Base-by-base conservation (phyloP, 2,888 invertebrate species). In the Lottia gigantea region DNA sequence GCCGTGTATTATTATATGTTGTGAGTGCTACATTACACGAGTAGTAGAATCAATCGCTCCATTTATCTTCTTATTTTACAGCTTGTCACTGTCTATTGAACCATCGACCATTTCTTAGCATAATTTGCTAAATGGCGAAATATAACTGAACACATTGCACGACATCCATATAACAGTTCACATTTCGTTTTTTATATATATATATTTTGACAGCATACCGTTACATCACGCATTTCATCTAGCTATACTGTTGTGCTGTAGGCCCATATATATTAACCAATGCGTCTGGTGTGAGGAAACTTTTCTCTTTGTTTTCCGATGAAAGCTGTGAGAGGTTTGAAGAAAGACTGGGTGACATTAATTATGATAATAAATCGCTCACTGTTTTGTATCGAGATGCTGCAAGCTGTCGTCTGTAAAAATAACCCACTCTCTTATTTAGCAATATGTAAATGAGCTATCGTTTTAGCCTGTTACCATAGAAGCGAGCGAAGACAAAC, bases 361-460 rank as follows among this genome's bases (percentile, higher is more conserved):
- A 40, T 40, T 40, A 40, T 40, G 40, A 40, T 40, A 40, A 40
- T 40, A 40, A 40, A 40, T 40, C 40, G 40, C 40, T 40, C 40
- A 11, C 40, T 40, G 40, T 40, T 40, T 40, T 40, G 40, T 40
- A 40, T 40, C 40, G 40, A 55, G 23, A 55, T 55, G 19, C 23
- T 23, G 19, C 55, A 55, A 55, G 55, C 55, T 55, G 55, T 55
- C 55, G 55, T 23, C 55, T 40, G 40, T 40, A 40, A 40, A 40
- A 40, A 40, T 40, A 40, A 40, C 40, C 40, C 19, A 55, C 19
- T 23, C 19, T 55, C 55, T 23, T 23, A 55, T 55, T 23, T 65
- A 65, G 69, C 69, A 69, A 65, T 69, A 65, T 69, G 69, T 65
- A 69, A 69, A 69, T 69, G 49, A 68, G 65, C 26, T 61, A 69